Percentiles rank a stretch among this genome's conserved stretches.
These are phyloP conservation scores for Dissostichus mawsoni DNA, from an alignment of 2,113 vertebrate species.

Conservation along the genomic window DNA sequence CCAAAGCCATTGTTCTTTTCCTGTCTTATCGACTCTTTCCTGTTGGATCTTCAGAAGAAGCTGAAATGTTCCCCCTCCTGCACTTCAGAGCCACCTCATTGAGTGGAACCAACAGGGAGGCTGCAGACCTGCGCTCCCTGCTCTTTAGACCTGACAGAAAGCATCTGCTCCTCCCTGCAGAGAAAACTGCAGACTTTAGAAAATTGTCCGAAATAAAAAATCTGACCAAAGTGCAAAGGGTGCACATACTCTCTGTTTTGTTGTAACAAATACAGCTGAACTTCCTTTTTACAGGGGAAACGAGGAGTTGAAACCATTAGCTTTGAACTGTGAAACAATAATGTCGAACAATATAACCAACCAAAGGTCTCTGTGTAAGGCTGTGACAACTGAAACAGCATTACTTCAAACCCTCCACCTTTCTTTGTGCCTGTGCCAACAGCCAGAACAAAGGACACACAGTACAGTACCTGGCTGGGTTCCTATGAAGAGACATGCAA, in stretches of 20 bases:
- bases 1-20: not conserved
- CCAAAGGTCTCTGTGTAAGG: not conserved
- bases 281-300: not conserved
- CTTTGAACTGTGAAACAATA: constrained; percentile 33
- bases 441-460: constrained; percentile 17
- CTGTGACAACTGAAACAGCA: not conserved
- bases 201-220: constrained; percentile 37
- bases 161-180: constrained; percentile 6
- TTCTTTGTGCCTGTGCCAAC: not conserved
- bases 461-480: not conserved
- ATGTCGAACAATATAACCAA: constrained; percentile 13
- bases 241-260: not conserved
- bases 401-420: constrained; percentile 2
- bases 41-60: constrained; percentile 22
- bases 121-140: constrained; percentile 21
- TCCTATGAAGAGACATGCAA: not conserved
- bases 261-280: constrained; percentile 16
- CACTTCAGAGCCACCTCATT: constrained; percentile 24
- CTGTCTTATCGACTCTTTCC: not conserved
- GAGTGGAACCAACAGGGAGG: constrained; percentile 22
- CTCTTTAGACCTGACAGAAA: constrained; percentile 41
- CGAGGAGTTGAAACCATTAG: not conserved
- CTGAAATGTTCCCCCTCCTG: constrained; percentile 1
- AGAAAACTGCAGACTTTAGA: constrained; percentile 36
- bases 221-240: constrained; percentile 6